Evolutionary conservation across 1,140 invertebrate species (phyloP).

Genomic region (Acromyrmex charruanus): DNA sequence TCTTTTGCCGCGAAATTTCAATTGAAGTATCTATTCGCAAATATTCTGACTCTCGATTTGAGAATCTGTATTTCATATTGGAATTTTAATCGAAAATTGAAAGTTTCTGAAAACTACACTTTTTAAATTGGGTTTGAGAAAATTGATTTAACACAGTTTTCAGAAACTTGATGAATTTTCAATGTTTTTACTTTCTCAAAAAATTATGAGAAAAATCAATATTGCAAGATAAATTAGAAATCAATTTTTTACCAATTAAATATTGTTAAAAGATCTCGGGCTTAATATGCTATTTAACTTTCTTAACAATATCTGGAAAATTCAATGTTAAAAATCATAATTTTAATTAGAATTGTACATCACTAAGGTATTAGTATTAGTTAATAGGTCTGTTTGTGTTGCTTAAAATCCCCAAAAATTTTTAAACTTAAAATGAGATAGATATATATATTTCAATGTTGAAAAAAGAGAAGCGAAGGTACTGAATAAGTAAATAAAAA

Average conservation of each 20-base stretch:
- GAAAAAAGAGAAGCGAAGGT: too few relatives aligned
- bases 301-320: neutral
- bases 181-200: neutral
- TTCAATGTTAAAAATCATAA: neutral
- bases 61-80: neutral
- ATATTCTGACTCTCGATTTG: neutral
- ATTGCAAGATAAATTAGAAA: neutral
- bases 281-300: neutral
- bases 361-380: neutral
- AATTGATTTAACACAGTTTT: too few relatives aligned
- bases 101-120: neutral
- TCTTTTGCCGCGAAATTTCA: constrained; percentile 76
- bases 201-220: neutral
- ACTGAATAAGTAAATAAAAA: too few relatives aligned
- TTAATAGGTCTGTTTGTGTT: neutral
- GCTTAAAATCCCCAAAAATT: too few relatives aligned
- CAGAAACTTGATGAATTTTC: neutral
- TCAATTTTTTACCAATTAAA: neutral
- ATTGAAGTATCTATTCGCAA: constrained; percentile 31
- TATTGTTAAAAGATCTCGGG: neutral
- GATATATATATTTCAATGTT: too few relatives aligned
- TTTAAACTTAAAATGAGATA: too few relatives aligned
- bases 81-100: constrained; percentile 1
- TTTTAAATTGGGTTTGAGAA: neutral
- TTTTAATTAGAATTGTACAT: constrained; percentile 2